These are phyloP conservation scores for Castor canadensis DNA, from an alignment of 2,113 vertebrate species.

Conservation along the genomic window DNA sequence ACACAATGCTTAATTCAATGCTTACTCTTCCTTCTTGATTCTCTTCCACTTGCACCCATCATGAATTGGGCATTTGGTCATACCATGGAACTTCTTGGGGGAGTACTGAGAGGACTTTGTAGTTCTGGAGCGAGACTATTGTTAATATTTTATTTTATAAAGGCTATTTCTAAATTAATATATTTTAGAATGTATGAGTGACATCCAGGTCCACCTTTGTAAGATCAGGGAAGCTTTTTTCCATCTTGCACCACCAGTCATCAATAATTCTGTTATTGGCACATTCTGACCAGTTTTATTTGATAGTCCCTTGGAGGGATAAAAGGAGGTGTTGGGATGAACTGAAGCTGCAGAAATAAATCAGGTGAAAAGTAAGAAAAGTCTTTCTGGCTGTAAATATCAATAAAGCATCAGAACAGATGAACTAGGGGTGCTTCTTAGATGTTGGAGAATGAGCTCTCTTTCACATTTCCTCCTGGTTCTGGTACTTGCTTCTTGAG, in stretches of 20 bases:
- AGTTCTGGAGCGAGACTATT: background rate
- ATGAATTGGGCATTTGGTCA: conserved; percentile 14
- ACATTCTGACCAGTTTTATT: conserved; percentile 20
- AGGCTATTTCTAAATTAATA: background rate
- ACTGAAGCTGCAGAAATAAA: conserved; percentile 12
- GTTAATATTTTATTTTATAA: background rate
- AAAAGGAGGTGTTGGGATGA: background rate
- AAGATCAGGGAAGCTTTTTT: background rate
- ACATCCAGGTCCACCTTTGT: background rate
- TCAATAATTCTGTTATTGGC: background rate
- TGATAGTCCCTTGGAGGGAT: background rate
- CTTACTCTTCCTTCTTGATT: conserved; percentile 12
- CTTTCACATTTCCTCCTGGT: conserved; percentile 8
- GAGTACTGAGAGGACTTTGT: background rate
- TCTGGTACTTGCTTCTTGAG: background rate
- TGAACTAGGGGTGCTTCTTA: background rate
- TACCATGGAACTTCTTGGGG: background rate
- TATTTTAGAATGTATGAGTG: conserved; percentile 1
- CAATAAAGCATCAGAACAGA: background rate
- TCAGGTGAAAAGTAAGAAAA: conserved; percentile 23
- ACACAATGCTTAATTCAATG: background rate
- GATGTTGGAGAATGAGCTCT: background rate
- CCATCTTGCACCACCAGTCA: background rate
- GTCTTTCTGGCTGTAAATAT: background rate
- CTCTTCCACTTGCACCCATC: background rate